A percentile compares a stretch with the other conserved stretches of the same genome.
phyloP scores from a whole-genome alignment of 2,888 invertebrate genomes.

The Ashinkailepas kermadecensis region DNA sequence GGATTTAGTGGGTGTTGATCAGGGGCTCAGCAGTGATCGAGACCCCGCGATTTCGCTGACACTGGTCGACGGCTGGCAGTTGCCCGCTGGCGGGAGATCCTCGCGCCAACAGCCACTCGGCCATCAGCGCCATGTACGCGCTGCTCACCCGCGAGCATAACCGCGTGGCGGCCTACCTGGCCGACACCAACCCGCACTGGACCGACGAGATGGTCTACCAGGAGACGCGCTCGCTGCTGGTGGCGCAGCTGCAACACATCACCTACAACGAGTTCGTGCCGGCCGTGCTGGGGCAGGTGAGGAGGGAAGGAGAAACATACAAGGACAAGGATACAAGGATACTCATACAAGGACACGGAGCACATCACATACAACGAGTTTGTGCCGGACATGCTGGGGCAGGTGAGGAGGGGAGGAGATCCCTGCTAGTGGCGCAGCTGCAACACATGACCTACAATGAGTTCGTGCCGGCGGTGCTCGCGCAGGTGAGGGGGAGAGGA shows the following conservation, averaged over 20 bases:
- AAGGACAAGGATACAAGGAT: no score
- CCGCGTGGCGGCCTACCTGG: conserved; percentile 55
- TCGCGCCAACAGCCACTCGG: conserved; percentile 49
- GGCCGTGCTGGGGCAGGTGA: conserved; percentile 46
- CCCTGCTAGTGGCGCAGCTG: conserved; percentile 46
- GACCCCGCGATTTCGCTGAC: no score
- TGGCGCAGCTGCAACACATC: conserved; percentile 48
- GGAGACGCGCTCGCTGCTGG: conserved; percentile 46
- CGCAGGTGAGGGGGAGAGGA: conserved; percentile 40
- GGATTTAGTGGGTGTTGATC: no score
- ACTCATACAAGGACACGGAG: no score
- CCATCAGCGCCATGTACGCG: conserved; percentile 61
- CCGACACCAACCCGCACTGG: conserved; percentile 64
- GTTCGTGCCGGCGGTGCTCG: conserved; percentile 48
- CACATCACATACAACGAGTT: no score
- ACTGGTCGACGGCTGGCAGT: background rate
- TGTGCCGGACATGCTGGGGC: no score
- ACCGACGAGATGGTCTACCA: conserved; percentile 64
- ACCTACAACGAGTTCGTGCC: conserved; percentile 50
- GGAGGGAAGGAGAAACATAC: conserved; percentile 27
- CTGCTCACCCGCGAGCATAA: conserved; percentile 66
- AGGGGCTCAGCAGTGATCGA: no score
- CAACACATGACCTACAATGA: conserved; percentile 50
- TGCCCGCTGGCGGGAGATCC: conserved; percentile 43
- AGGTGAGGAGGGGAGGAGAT: background rate